phyloP scores from a whole-genome alignment of 2,113 vertebrate species.

The Spea bombifrons region DNA sequence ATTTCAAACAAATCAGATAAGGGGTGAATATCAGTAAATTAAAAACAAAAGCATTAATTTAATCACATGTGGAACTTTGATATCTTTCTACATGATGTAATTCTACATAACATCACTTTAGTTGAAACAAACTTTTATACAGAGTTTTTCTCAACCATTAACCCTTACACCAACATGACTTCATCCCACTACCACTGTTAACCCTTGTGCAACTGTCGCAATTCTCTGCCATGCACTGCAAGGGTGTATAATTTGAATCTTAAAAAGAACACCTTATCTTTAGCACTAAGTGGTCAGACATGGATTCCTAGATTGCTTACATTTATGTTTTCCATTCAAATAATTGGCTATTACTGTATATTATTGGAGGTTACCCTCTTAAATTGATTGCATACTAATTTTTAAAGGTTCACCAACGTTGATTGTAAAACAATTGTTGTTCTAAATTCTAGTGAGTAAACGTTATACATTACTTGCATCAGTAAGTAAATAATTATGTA shows the following conservation, averaged over 20 bases:
- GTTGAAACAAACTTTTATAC: too few relatives aligned
- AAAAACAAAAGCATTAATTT: too few relatives aligned
- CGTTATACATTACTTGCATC: slow-evolving; percentile 13
- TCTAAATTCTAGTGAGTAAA: slow-evolving; percentile 32
- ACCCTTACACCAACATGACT: too few relatives aligned
- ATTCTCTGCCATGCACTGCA: too few relatives aligned
- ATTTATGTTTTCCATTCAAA: slow-evolving; percentile 7
- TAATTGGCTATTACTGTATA: slow-evolving; percentile 16
- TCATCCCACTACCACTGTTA: too few relatives aligned
- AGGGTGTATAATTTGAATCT: not conserved
- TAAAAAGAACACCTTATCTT: not conserved
- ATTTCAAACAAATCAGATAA: too few relatives aligned
- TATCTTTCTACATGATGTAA: too few relatives aligned
- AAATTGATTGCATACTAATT: not conserved
- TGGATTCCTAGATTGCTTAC: not conserved
- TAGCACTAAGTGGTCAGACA: not conserved
- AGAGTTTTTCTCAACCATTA: too few relatives aligned
- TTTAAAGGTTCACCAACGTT: not conserved
- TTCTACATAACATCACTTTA: too few relatives aligned
- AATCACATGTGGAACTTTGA: too few relatives aligned
- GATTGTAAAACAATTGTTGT: slow-evolving; percentile 38
- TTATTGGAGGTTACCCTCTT: slow-evolving; percentile 33
- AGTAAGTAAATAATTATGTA: slow-evolving; percentile 32
- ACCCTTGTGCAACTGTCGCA: too few relatives aligned
- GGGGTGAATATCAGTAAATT: too few relatives aligned